These are phyloP conservation scores for Psix sp. DNA, from an alignment of 1,140 invertebrate genomes.

Conservation along the genomic window DNA sequence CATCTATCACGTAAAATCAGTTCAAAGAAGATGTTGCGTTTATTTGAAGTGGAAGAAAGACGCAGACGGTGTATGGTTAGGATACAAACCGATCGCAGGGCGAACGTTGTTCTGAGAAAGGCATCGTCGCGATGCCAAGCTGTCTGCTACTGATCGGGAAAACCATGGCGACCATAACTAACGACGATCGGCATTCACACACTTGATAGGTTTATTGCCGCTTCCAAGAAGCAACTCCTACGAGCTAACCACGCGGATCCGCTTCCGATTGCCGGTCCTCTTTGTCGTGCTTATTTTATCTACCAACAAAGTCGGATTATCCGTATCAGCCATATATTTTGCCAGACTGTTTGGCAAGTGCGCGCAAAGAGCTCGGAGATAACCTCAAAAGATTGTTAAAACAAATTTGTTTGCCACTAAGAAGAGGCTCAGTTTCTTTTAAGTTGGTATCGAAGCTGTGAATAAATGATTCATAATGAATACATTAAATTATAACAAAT, in stretches of 20 bases:
- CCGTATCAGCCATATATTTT: constrained; percentile 37
- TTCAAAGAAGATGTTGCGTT: no score
- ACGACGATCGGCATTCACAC: constrained; percentile 62
- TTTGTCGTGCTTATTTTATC: constrained; percentile 25
- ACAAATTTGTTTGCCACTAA: constrained; percentile 16
- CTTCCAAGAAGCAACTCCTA: constrained; percentile 60
- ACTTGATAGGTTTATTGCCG: constrained; percentile 56
- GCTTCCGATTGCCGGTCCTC: constrained; percentile 28
- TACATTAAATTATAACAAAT: background rate
- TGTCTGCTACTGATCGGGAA: constrained; percentile 66
- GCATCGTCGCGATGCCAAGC: constrained; percentile 67
- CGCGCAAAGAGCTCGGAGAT: constrained; percentile 17
- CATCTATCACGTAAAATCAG: no score
- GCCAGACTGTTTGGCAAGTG: constrained; percentile 22
- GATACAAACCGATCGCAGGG: constrained; percentile 60
- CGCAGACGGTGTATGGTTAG: constrained; percentile 20
- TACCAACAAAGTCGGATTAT: constrained; percentile 40
- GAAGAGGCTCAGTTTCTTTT: constrained; percentile 27
- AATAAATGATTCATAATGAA: no score
- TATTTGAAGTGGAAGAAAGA: constrained; percentile 15
- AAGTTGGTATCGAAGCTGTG: background rate
- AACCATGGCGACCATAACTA: constrained; percentile 62
- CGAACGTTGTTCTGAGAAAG: constrained; percentile 63
- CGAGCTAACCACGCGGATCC: constrained; percentile 28
- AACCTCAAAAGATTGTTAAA: constrained; percentile 24